Conservation (phyloP, 2,888 invertebrate genomes). For the Nomada ferruginata region DNA sequence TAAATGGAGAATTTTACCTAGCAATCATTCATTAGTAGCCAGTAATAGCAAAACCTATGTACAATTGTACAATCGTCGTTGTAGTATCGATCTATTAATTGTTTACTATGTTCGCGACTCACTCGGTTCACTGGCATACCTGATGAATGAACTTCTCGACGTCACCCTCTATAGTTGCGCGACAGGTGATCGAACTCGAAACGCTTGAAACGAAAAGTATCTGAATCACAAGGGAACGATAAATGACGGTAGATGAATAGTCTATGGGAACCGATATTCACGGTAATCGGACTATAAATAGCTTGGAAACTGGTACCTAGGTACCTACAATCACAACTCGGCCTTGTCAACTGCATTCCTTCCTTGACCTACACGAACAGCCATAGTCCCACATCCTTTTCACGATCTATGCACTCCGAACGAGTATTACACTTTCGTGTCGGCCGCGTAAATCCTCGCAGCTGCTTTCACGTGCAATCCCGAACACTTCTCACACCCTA, state of each 20-base stretch:
- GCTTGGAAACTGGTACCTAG: slow-evolving; percentile 67
- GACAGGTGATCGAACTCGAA: slow-evolving; percentile 9
- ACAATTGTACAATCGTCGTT: slow-evolving; percentile 3
- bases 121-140: neutral
- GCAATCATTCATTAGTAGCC: neutral
- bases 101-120: neutral
- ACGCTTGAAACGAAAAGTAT: neutral
- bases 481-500: slow-evolving; percentile 27
- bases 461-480: slow-evolving; percentile 32
- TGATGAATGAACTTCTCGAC: slow-evolving; percentile 25
- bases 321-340: slow-evolving; percentile 76
- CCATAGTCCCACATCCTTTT: slow-evolving; percentile 79
- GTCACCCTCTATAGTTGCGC: slow-evolving; percentile 2
- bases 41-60: neutral
- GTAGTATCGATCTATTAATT: slow-evolving; percentile 6
- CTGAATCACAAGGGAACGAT: neutral
- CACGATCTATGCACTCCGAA: slow-evolving; percentile 67
- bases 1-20: slow-evolving; percentile 47
- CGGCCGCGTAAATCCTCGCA: slow-evolving; percentile 47
- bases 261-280: slow-evolving; percentile 57
- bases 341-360: slow-evolving; percentile 84
- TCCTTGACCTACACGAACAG: slow-evolving; percentile 83
- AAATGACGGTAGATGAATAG: slow-evolving; percentile 46
- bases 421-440: slow-evolving; percentile 67
- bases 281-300: slow-evolving; percentile 69